Percentiles rank a stretch among this genome's conserved stretches.
phyloP scores from a whole-genome alignment of 2,888 invertebrate genomes.

The Candidula unifasciata region DNA sequence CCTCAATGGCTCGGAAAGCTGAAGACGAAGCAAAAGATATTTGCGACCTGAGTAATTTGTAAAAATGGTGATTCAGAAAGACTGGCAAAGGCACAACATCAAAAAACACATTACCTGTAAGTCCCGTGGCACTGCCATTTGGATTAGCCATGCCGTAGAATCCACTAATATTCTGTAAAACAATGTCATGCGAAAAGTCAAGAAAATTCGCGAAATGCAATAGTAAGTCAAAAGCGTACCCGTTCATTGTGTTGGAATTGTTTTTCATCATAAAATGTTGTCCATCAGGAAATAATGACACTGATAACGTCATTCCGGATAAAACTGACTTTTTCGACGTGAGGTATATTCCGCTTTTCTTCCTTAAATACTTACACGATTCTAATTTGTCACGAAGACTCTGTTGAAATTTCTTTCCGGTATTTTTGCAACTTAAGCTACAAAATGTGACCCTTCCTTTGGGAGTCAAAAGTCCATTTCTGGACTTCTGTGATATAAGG shows the following conservation, averaged over 20 bases:
- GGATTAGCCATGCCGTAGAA: neutral
- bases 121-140: neutral
- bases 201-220: neutral
- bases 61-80: too few relatives aligned
- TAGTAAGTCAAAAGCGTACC: constrained; percentile 7
- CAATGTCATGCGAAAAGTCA: neutral
- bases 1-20: too few relatives aligned
- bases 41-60: too few relatives aligned
- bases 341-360: neutral
- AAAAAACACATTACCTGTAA: constrained; percentile 20
- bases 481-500: neutral
- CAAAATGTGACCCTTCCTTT: neutral
- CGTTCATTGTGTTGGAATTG: neutral
- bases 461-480: neutral
- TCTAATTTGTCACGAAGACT: neutral
- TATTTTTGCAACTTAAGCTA: neutral
- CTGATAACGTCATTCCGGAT: neutral
- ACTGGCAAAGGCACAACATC: too few relatives aligned
- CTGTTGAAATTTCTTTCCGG: neutral
- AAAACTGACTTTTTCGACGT: constrained; percentile 7
- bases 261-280: neutral
- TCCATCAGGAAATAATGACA: neutral
- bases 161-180: neutral
- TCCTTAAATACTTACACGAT: neutral
- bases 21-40: too few relatives aligned